Evolutionary conservation across 2,113 vertebrate species (phyloP).

Genomic region (Pseudorectes ferrugineus): DNA sequence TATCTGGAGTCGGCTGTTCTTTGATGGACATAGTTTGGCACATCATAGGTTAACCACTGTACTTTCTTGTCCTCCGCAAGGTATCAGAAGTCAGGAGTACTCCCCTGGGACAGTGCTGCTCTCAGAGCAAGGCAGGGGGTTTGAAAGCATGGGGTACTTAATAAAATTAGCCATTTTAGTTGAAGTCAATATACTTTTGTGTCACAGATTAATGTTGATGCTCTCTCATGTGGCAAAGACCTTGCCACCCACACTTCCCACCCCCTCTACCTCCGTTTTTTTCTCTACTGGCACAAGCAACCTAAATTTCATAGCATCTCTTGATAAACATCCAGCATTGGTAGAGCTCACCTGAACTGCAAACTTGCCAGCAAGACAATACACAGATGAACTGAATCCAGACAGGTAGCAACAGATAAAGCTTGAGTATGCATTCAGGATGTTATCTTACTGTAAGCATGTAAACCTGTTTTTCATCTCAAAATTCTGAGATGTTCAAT

Average conservation of each 20-base stretch:
- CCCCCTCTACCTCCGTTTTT: not conserved
- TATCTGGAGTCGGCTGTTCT: not conserved
- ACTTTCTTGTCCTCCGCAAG: not conserved
- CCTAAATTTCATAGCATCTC: not conserved
- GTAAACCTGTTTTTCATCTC: constrained; percentile 6
- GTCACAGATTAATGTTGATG: not conserved
- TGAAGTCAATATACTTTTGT: not conserved
- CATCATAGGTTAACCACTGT: not conserved
- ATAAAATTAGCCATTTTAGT: not conserved
- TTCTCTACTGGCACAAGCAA: not conserved
- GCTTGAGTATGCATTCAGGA: not conserved
- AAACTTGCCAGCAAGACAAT: constrained; percentile 9
- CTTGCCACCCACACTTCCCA: not conserved
- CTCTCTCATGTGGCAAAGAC: not conserved
- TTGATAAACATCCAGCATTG: not conserved
- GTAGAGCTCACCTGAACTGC: not conserved
- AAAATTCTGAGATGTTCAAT: constrained; percentile 18
- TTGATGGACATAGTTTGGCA: not conserved
- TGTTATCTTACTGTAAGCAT: constrained; percentile 40
- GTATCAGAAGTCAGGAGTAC: not conserved
- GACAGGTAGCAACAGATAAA: constrained; percentile 33
- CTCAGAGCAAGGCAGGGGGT: not conserved
- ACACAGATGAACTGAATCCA: constrained; percentile 11
- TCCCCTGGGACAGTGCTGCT: not conserved
- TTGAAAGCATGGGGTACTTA: not conserved